Evolutionary conservation across 2,113 vertebrate genomes (phyloP), one percentile per base, ranked within the genome.

Genomic region (Platycercus adscitus): DNA sequence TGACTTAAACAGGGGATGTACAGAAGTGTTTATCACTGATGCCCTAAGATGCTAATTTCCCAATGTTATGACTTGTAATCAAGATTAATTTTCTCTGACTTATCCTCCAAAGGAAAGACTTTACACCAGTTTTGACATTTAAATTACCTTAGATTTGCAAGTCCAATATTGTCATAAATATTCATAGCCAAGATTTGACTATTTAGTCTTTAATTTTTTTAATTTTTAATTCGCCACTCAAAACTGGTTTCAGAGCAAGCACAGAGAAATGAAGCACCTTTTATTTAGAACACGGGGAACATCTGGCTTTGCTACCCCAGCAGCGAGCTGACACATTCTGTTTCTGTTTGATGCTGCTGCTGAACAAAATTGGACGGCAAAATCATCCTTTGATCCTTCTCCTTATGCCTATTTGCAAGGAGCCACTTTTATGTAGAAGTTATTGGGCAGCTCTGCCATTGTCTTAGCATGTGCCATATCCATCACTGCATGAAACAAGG

Each of bases 61-160:
- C 89, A 73, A 63, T 76, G 69, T 78, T 87, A 43, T 70, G 89
- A 77, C 66, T 91, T 83, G 78, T 61, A 87, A 95, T 97, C 90
- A 86, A 89, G 94, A 91, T 71, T 92, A 95, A 95, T 96, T 92
- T 96, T 95, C 89, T 78, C 93, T 66, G 76, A 96, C 91, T 95
- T 89, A 91, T 56, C 78, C 79, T 90, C 89, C 66, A 58, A 91
- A 82, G 31, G 89, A 87, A 93, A 96, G 92, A 69, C 43, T 76
- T 94, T 94, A 79, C 71, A 89, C 78, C 71, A 81, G 84, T 79
- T 88, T 85, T 95, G 95, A 91, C 89, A 94, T 96, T 97, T 93
- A 94, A 97, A 96, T 97, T 95, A 89, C 87, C 88, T 47, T 61
- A 66, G 82, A 94, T 97, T 96, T 98, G 95, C 95, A 97, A 97